Percentiles rank a stretch among this genome's conserved stretches.
Conservation (phyloP, 1,140 invertebrate genomes). For the Choristoneura fumiferana region DNA sequence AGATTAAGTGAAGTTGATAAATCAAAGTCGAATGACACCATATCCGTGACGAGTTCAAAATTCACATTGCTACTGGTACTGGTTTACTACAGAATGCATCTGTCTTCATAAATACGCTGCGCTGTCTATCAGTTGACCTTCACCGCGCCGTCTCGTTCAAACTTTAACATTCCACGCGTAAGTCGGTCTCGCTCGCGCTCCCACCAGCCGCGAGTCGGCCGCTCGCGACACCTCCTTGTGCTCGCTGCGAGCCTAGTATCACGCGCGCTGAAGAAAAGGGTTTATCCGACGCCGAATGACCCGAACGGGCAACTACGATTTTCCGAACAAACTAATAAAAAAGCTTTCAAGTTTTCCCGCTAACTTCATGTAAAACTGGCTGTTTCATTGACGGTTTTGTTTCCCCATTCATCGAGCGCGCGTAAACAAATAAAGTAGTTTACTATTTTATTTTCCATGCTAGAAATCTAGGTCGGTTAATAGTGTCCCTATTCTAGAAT, state of each 20-base stretch:
- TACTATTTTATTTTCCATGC: conserved; percentile 42
- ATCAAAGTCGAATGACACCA: background rate
- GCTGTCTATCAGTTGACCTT: conserved; percentile 68
- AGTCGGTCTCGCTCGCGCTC: conserved; percentile 53
- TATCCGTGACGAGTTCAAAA: conserved; percentile 3
- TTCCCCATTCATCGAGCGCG: conserved; percentile 19
- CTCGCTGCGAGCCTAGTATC: conserved; percentile 69
- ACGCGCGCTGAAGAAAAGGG: conserved; percentile 78
- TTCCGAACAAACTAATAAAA: conserved; percentile 44
- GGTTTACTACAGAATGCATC: conserved; percentile 24
- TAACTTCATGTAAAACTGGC: conserved; percentile 22
- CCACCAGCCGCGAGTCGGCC: conserved; percentile 19
- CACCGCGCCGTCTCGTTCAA: conserved; percentile 51
- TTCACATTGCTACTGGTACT: background rate
- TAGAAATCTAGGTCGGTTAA: conserved; percentile 63
- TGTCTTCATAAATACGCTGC: conserved; percentile 45
- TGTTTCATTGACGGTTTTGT: conserved; percentile 20
- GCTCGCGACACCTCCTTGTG: conserved; percentile 51
- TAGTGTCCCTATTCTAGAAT: conserved; percentile 60
- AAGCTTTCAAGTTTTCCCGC: conserved; percentile 56
- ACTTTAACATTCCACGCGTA: conserved; percentile 61
- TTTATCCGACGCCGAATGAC: conserved; percentile 74
- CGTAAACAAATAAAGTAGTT: conserved; percentile 20
- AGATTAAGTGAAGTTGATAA: background rate
- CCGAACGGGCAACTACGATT: conserved; percentile 60